Conservation (phyloP, 2,888 invertebrate species). For the Odontocolon sp. region DNA sequence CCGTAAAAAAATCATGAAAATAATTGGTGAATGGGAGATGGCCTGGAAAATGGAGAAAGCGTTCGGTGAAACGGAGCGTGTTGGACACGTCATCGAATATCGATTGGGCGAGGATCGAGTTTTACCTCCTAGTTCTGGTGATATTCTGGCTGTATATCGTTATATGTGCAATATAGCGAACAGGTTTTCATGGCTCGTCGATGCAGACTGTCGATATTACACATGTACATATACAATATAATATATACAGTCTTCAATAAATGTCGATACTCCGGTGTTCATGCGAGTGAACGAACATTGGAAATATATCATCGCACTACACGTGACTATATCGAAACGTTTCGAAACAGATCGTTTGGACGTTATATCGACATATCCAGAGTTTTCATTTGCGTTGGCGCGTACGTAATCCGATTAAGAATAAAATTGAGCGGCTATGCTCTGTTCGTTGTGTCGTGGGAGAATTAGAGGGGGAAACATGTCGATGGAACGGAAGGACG, state of each 20-base stretch:
- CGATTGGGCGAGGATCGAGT: constrained; percentile 29
- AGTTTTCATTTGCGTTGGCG: constrained; percentile 52
- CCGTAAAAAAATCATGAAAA: constrained; percentile 50
- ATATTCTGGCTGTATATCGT: neutral
- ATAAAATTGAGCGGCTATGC: constrained; percentile 43
- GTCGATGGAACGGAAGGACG: neutral
- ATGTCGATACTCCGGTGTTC: constrained; percentile 46
- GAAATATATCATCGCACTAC: constrained; percentile 47
- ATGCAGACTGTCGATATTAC: constrained; percentile 57
- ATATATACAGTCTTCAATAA: constrained; percentile 31
- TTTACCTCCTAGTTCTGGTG: constrained; percentile 13
- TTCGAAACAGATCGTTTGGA: constrained; percentile 12
- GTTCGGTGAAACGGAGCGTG: constrained; percentile 42
- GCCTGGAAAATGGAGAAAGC: constrained; percentile 36
- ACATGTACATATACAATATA: constrained; percentile 20
- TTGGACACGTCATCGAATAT: constrained; percentile 51
- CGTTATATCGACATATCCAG: constrained; percentile 44
- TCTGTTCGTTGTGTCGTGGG: neutral
- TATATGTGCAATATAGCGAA: neutral
- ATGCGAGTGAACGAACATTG: constrained; percentile 37
- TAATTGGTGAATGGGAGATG: constrained; percentile 47
- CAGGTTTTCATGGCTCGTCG: constrained; percentile 49
- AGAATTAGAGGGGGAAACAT: constrained; percentile 13
- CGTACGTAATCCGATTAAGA: constrained; percentile 55
- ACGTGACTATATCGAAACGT: constrained; percentile 8